A percentile compares a stretch with the other conserved stretches of the same genome.
These are phyloP conservation scores for Physella acuta DNA, from an alignment of 1,140 invertebrate species.

Conservation along the genomic window DNA sequence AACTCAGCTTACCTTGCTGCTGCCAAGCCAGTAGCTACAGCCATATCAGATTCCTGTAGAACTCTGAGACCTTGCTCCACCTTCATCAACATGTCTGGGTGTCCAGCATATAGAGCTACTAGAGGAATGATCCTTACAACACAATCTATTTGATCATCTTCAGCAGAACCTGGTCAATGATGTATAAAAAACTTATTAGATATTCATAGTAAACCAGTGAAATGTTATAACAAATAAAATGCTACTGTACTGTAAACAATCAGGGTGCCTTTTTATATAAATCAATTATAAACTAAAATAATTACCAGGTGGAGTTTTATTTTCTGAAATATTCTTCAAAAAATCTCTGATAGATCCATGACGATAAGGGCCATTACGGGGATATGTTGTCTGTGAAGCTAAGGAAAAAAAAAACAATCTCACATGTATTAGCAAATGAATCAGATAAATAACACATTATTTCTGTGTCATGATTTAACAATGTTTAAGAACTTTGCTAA, in stretches of 20 bases:
- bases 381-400: too few species aligned
- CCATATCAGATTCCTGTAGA: conserved; percentile 42
- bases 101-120: conserved; percentile 49
- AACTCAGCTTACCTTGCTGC: conserved; percentile 42
- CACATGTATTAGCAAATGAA: too few species aligned
- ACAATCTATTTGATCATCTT: conserved; percentile 50
- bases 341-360: conserved; percentile 47
- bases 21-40: conserved; percentile 38
- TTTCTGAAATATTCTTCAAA: conserved; percentile 36
- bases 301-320: conserved; percentile 41
- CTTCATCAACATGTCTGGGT: conserved; percentile 42
- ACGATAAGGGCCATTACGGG: conserved; percentile 43
- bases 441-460: too few species aligned
- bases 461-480: too few species aligned
- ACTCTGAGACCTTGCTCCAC: conserved; percentile 43
- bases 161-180: conserved; percentile 43
- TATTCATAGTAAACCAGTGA: too few species aligned
- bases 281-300: too few species aligned
- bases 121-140: conserved; percentile 41
- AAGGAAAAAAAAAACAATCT: too few species aligned
- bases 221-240: too few species aligned
- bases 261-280: too few species aligned
- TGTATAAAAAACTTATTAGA: too few species aligned
- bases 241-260: too few species aligned
- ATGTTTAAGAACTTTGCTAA: too few species aligned